phyloP scores from a whole-genome alignment of 1,140 invertebrate genomes.

The Hermetia illucens region DNA sequence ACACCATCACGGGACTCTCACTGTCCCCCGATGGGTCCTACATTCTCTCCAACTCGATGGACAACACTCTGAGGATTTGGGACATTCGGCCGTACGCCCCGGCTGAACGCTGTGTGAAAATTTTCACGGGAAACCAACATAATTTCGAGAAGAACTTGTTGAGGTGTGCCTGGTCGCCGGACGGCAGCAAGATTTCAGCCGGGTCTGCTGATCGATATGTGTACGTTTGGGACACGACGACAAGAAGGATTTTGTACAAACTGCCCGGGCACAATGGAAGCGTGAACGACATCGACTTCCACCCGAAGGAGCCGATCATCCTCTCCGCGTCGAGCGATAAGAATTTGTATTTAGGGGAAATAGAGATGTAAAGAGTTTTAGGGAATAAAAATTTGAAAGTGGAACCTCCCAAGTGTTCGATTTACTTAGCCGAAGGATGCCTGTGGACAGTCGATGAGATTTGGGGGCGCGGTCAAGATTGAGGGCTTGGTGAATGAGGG shows the following conservation, averaged over 20 bases:
- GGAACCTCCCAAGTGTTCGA: too few species aligned
- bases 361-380: constrained; percentile 67
- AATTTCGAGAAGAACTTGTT: constrained; percentile 96
- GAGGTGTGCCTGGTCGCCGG: constrained; percentile 76
- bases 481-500: too few species aligned
- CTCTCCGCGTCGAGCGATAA: constrained; percentile 92
- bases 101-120: constrained; percentile 84
- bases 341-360: constrained; percentile 90
- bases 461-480: too few species aligned
- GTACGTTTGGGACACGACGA: constrained; percentile 94
- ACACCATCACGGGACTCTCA: constrained; percentile 86
- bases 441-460: too few species aligned
- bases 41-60: constrained; percentile 93
- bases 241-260: constrained; percentile 85
- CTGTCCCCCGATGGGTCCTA: constrained; percentile 92
- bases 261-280: constrained; percentile 95
- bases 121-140: constrained; percentile 87
- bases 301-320: constrained; percentile 88
- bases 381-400: too few species aligned
- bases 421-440: too few species aligned
- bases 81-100: constrained; percentile 70
- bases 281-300: constrained; percentile 94
- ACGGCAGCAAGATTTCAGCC: constrained; percentile 71
- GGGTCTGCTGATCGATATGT: constrained; percentile 93
- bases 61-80: constrained; percentile 78